Percentiles rank a stretch among this genome's conserved stretches.
These are phyloP conservation scores for Schrankia costaestrigalis DNA, from an alignment of 2,888 invertebrate genomes.

Conservation along the genomic window DNA sequence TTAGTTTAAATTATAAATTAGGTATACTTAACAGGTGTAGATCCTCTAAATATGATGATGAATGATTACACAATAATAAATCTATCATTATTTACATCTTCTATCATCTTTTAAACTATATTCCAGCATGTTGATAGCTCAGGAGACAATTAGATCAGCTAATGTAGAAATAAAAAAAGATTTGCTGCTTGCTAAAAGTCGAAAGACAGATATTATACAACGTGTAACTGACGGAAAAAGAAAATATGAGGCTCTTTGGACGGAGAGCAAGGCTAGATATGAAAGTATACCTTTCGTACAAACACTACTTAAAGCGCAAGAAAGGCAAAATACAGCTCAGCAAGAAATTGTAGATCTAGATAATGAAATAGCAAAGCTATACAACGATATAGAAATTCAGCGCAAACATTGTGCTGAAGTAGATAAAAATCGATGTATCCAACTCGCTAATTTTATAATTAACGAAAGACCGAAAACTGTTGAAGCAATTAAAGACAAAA, in stretches of 20 bases:
- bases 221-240: slow-evolving; percentile 46
- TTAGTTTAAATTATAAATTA: no score
- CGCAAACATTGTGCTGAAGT: slow-evolving; percentile 28
- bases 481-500: slow-evolving; percentile 38
- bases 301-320: slow-evolving; percentile 39
- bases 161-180: slow-evolving; percentile 61
- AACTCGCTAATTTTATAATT: slow-evolving; percentile 53
- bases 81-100: no score
- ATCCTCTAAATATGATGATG: no score
- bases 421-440: slow-evolving; percentile 46
- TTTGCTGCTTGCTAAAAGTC: slow-evolving; percentile 47
- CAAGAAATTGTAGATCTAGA: slow-evolving; percentile 37
- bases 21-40: no score
- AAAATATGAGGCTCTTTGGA: slow-evolving; percentile 61
- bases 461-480: slow-evolving; percentile 43
- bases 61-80: no score
- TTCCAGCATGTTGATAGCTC: slow-evolving; percentile 48
- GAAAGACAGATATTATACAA: slow-evolving; percentile 40
- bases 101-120: neutral
- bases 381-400: slow-evolving; percentile 40
- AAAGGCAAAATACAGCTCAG: slow-evolving; percentile 24
- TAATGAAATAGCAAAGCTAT: slow-evolving; percentile 35
- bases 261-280: slow-evolving; percentile 49
- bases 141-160: slow-evolving; percentile 49
- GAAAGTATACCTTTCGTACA: slow-evolving; percentile 61